A percentile compares a stretch with the other conserved stretches of the same genome.
These are phyloP conservation scores for Tipula unca DNA, from an alignment of 2,888 invertebrate genomes.

Conservation along the genomic window DNA sequence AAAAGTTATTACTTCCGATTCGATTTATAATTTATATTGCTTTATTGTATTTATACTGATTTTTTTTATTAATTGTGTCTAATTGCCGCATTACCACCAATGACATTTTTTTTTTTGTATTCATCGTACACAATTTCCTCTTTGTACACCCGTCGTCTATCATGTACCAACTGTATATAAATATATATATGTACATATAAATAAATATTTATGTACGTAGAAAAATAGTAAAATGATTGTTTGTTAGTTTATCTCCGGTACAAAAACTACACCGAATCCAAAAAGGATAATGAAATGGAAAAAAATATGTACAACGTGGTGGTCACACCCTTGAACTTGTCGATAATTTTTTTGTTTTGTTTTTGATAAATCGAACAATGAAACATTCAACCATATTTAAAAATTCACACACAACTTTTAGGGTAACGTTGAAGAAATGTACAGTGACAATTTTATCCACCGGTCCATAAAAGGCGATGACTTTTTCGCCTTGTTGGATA, in stretches of 20 bases:
- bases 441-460: neutral
- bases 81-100: neutral
- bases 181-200: neutral
- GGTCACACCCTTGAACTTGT: conserved; percentile 43
- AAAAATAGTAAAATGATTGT: neutral
- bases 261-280: neutral
- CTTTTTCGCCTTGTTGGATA: conserved; percentile 1
- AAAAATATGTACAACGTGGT: conserved; percentile 26
- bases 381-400: neutral
- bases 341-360: neutral
- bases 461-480: conserved; percentile 20
- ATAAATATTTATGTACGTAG: neutral
- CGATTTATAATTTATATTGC: neutral
- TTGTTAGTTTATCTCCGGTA: neutral
- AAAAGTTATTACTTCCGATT: neutral
- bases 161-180: neutral
- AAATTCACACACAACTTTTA: neutral
- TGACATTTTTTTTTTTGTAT: neutral
- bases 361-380: neutral
- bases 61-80: neutral
- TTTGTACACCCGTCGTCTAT: neutral
- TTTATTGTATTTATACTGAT: neutral
- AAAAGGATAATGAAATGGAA: neutral
- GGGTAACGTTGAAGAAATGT: neutral
- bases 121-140: neutral